These are phyloP conservation scores for Myxocyprinus asiaticus DNA, from an alignment of 2,113 vertebrate genomes.

Conservation along the genomic window DNA sequence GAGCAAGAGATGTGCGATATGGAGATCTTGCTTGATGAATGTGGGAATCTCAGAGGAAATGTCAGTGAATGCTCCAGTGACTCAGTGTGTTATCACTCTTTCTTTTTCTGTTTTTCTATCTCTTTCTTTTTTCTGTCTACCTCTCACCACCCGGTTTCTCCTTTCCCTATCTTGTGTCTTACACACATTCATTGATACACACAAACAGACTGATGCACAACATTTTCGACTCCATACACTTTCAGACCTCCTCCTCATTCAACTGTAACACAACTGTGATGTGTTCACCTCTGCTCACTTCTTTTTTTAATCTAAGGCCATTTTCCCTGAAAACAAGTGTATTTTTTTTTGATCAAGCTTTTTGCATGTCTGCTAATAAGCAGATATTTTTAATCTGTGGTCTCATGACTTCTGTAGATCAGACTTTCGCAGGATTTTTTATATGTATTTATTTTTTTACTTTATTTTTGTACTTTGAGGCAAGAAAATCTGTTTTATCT, in stretches of 20 bases:
- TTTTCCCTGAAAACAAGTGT: neutral
- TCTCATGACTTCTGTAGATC: no score
- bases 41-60: slow-evolving; percentile 24
- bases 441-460: no score
- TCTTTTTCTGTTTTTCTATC: slow-evolving; percentile 17
- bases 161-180: neutral
- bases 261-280: neutral
- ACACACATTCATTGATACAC: neutral
- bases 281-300: neutral
- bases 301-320: neutral
- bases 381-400: no score
- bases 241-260: neutral
- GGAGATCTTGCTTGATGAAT: slow-evolving; percentile 37
- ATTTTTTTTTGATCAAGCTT: neutral
- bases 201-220: neutral
- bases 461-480: neutral
- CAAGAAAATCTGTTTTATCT: neutral
- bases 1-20: slow-evolving; percentile 21
- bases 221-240: neutral
- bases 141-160: neutral
- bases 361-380: no score
- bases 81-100: slow-evolving; percentile 22
- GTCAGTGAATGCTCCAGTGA: slow-evolving; percentile 16
- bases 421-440: no score
- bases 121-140: slow-evolving; percentile 11